Percentiles rank a stretch among this genome's conserved stretches.
phyloP scores from a whole-genome alignment of 2,797 vertebrate genomes.

The Poeciliopsis presidionis region DNA sequence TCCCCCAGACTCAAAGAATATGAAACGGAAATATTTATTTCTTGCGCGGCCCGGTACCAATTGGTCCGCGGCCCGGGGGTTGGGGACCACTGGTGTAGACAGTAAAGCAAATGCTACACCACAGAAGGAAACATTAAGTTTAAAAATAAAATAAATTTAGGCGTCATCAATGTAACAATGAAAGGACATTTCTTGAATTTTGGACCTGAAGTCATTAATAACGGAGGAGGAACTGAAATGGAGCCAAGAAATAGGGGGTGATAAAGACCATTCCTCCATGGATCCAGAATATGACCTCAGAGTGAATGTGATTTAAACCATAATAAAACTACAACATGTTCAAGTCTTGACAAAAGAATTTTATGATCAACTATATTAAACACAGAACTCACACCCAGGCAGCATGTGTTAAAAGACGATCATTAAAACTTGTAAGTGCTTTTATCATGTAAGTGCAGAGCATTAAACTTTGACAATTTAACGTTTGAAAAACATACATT shows the following conservation, averaged over 20 bases:
- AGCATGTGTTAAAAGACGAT: neutral
- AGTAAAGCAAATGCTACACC: neutral
- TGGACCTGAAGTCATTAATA: neutral
- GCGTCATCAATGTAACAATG: neutral
- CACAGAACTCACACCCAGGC: neutral
- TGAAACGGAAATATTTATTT: no score
- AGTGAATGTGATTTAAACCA: neutral
- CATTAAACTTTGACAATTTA: slow-evolving; percentile 21
- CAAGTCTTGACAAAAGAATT: neutral
- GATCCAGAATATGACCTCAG: neutral
- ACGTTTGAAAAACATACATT: neutral
- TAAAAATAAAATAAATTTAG: neutral
- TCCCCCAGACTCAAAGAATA: no score
- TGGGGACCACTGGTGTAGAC: no score
- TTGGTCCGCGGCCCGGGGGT: no score
- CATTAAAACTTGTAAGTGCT: neutral
- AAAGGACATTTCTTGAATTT: neutral
- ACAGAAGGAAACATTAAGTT: neutral
- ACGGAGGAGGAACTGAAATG: neutral
- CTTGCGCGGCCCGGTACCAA: no score
- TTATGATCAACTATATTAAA: neutral
- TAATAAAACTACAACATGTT: neutral
- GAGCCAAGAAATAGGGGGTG: neutral
- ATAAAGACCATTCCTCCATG: neutral
- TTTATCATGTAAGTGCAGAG: slow-evolving; percentile 60